Base-by-base conservation (phyloP, 2,888 invertebrate genomes). In the Cheilosia scutellata region DNA sequence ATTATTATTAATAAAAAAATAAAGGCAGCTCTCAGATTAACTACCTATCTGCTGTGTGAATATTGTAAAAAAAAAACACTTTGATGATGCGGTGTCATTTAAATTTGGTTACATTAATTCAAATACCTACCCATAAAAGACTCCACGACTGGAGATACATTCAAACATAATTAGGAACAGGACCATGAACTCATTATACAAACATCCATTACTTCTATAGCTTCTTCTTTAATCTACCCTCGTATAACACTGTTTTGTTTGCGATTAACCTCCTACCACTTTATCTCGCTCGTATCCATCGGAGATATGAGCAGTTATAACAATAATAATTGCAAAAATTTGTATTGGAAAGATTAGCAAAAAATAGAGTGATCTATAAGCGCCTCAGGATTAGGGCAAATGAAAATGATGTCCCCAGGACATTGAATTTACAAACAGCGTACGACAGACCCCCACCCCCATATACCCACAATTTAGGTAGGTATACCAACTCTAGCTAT, bases 401-500 rank as follows among this genome's bases (percentile, higher is more conserved):
- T 82, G 66, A 82, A 77, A 72, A 82, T 82, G 49, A 82, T 63
- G 49, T 63, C 82, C 86, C 25, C 33, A 42, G 76, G 76, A 71
- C 65, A 75, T 63, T 25, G 33, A 76, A 47, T 76, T 86, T 63
- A 72, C 40, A 51, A 72, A 63, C 82, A 76, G 40, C 31, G 13
- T 31, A 71, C 47, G 66, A 71, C 76, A 68, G 60, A 76, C 62
- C 51, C 55, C 16, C 77, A 60, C 31, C 13, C 42, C 5, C 37
- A 7, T 13, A 60, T 37, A 37, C 4, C 4, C 37, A 4, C 37
- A 37, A 11, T 37, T 1, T 37, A 31, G 9, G 29, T 58, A 62
- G 42, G 33, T 47, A 42, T 13, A 27, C 6, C 42, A 60, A 51
- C 9, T 25, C 16, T n/a, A 78, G 68, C 40, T 68, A 62, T 66